These are phyloP conservation scores for Pemphredon lugubris DNA, from an alignment of 2,888 invertebrate species.

Conservation along the genomic window DNA sequence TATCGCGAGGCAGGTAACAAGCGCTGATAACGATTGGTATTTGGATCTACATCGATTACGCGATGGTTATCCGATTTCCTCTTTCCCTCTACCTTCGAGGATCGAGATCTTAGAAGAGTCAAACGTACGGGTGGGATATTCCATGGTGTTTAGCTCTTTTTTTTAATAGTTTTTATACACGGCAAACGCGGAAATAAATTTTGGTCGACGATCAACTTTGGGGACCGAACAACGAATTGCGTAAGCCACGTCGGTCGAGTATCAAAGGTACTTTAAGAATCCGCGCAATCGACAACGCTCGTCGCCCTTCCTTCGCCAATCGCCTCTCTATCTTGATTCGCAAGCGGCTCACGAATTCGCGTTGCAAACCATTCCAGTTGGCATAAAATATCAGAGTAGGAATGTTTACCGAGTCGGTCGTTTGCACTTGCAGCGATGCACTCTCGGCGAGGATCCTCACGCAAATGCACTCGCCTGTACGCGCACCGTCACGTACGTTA, in stretches of 20 bases:
- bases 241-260: too few relatives aligned
- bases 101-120: too few relatives aligned
- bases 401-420: slow-evolving; percentile 33
- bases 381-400: slow-evolving; percentile 52
- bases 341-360: slow-evolving; percentile 42
- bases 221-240: too few relatives aligned
- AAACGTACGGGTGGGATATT: too few relatives aligned
- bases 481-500: slow-evolving; percentile 26
- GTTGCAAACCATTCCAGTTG: slow-evolving; percentile 33
- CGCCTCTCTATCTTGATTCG: slow-evolving; percentile 31
- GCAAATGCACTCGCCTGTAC: slow-evolving; percentile 42
- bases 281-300: too few relatives aligned
- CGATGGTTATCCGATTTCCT: too few relatives aligned
- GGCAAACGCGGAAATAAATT: too few relatives aligned
- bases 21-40: not conserved
- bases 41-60: not conserved
- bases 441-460: slow-evolving; percentile 27
- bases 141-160: too few relatives aligned
- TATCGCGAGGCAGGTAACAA: not conserved
- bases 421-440: slow-evolving; percentile 14
- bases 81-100: not conserved
- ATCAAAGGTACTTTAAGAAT: too few relatives aligned
- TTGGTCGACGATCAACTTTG: too few relatives aligned
- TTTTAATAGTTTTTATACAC: too few relatives aligned
- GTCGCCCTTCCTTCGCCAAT: slow-evolving; percentile 25